phyloP scores from a whole-genome alignment of 64 coral and sea anemone genomes.

The Actinia equina region DNA sequence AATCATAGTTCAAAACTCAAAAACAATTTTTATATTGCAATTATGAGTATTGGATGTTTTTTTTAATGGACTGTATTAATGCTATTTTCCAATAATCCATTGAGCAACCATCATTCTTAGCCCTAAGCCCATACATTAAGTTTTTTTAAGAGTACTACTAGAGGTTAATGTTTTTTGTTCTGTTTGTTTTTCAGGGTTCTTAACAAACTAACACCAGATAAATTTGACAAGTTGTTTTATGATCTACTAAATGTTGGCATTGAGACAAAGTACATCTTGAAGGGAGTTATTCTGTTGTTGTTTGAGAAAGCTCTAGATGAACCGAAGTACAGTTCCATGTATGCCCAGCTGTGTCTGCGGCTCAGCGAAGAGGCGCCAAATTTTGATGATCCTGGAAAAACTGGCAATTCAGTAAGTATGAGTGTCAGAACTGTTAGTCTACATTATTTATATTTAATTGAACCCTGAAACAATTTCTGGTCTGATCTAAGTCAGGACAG shows the following conservation, averaged over 20 bases:
- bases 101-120: too few species aligned
- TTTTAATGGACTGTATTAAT: too few species aligned
- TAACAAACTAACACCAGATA: conserved; percentile 99
- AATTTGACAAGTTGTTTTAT: conserved; percentile 89
- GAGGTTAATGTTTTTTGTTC: neutral
- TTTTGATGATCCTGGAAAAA: conserved; percentile 99
- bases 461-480: too few species aligned
- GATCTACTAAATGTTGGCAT: conserved; percentile 88
- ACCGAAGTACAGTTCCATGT: conserved; percentile 99
- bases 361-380: conserved; percentile 98
- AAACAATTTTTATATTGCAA: too few species aligned
- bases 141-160: neutral
- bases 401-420: conserved; percentile 91
- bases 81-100: too few species aligned
- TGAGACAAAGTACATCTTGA: conserved; percentile 94
- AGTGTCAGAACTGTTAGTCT: neutral
- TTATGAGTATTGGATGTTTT: too few species aligned
- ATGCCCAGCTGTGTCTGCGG: conserved; percentile 99
- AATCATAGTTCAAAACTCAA: too few species aligned
- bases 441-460: neutral
- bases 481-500: too few species aligned
- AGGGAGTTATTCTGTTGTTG: conserved; percentile 96
- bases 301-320: conserved; percentile 99
- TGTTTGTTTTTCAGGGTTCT: conserved; percentile 72
- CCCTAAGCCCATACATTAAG: too few species aligned